phyloP scores from a whole-genome alignment of 2,797 vertebrate species.

The Manis javanica region DNA sequence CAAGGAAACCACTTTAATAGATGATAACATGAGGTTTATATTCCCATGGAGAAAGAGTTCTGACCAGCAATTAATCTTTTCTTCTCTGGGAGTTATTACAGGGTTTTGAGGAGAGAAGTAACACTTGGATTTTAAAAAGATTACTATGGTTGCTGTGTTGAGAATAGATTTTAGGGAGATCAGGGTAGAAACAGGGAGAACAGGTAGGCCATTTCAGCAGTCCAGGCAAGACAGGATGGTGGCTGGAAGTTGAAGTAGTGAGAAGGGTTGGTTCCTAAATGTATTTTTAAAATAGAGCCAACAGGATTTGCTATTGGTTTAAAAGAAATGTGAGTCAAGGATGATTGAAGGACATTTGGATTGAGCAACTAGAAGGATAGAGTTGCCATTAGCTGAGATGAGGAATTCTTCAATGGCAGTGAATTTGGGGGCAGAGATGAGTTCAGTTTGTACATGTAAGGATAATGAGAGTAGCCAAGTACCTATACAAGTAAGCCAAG shows the following conservation, averaged over 20 bases:
- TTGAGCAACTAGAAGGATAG: background rate
- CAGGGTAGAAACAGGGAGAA: background rate
- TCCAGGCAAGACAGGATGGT: background rate
- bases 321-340: background rate
- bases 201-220: background rate
- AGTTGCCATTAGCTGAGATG: background rate
- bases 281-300: slow-evolving; percentile 45
- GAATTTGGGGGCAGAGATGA: background rate
- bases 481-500: background rate
- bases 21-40: background rate
- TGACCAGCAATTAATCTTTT: background rate
- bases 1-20: slow-evolving; percentile 27
- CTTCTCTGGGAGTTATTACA: background rate
- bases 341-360: slow-evolving; percentile 5
- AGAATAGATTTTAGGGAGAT: slow-evolving; percentile 16
- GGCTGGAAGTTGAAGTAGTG: background rate
- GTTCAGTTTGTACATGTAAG: background rate
- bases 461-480: background rate
- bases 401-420: background rate
- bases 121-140: slow-evolving; percentile 15
- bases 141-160: background rate
- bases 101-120: background rate
- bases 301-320: background rate
- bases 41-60: slow-evolving; percentile 4
- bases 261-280: slow-evolving; percentile 13